These are phyloP conservation scores for Trachops cirrhosus DNA, from an alignment of 2,797 vertebrate genomes.

Conservation along the genomic window DNA sequence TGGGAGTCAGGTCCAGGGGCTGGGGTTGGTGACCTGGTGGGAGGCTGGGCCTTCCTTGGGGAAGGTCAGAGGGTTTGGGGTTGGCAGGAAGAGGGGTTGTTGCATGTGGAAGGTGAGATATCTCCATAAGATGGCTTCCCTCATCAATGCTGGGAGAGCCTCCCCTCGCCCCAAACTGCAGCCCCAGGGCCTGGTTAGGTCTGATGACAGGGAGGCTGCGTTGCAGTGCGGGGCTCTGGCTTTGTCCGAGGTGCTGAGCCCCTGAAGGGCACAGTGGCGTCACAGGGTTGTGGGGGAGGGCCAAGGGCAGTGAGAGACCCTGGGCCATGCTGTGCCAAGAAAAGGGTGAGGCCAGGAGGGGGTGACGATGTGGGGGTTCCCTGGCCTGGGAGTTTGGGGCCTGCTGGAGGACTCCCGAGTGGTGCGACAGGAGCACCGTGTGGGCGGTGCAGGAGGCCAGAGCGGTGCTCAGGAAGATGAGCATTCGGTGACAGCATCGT, in stretches of 20 bases:
- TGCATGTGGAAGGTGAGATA: background rate
- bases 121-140: background rate
- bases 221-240: fast-evolving
- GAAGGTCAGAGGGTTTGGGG: background rate
- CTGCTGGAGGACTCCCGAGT: background rate
- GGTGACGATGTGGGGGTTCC: background rate
- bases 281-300: background rate
- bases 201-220: background rate
- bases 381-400: background rate
- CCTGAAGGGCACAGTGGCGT: background rate
- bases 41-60: background rate
- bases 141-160: background rate
- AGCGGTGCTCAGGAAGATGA: background rate
- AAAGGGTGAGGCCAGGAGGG: background rate
- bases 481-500: background rate
- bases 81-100: no score
- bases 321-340: background rate
- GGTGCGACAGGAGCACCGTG: background rate
- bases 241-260: background rate
- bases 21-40: background rate
- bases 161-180: background rate
- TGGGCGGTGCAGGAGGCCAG: background rate
- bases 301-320: background rate
- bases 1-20: background rate
- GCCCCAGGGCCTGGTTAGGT: background rate